A percentile compares a stretch with the other conserved stretches of the same genome.
Evolutionary conservation across 2,888 invertebrate species (phyloP).

Genomic region (Microplitis manilae): DNA sequence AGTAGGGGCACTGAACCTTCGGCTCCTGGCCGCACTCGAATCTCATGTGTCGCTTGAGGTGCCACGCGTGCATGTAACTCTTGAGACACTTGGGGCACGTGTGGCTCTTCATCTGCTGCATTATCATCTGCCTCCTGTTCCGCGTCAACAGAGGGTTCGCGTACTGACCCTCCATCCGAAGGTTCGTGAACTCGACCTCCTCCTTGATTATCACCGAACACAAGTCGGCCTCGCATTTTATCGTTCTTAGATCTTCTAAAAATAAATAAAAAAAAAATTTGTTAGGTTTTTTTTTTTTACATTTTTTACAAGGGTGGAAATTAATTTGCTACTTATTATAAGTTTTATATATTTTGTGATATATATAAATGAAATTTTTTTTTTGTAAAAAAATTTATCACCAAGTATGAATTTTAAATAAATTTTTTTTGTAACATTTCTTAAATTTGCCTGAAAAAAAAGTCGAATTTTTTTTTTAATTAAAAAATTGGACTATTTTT

Average conservation of each 20-base stretch:
- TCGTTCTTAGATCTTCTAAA: constrained; percentile 8
- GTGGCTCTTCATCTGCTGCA: constrained; percentile 51
- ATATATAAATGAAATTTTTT: too few species aligned
- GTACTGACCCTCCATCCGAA: constrained; percentile 19
- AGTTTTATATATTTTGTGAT: neutral
- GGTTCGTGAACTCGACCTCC: constrained; percentile 26
- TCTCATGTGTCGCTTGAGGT: constrained; percentile 68
- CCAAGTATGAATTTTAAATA: too few species aligned
- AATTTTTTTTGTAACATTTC: too few species aligned
- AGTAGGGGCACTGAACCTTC: constrained; percentile 65
- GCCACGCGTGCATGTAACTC: constrained; percentile 64
- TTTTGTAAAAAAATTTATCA: too few species aligned
- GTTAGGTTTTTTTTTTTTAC: constrained; percentile 5
- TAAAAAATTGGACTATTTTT: too few species aligned
- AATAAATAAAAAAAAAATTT: constrained; percentile 25
- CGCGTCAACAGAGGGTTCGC: constrained; percentile 38
- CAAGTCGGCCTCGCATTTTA: constrained; percentile 44
- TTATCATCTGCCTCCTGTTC: constrained; percentile 23
- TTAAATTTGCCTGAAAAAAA: too few species aligned
- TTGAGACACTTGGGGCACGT: constrained; percentile 63
- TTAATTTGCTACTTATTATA: neutral
- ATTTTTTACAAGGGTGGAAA: too few species aligned
- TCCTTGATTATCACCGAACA: constrained; percentile 35
- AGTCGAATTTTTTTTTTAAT: too few species aligned
- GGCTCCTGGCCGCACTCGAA: constrained; percentile 71